These are phyloP conservation scores for Onthophagus sagittarius DNA, from an alignment of 2,888 invertebrate genomes.

Conservation along the genomic window DNA sequence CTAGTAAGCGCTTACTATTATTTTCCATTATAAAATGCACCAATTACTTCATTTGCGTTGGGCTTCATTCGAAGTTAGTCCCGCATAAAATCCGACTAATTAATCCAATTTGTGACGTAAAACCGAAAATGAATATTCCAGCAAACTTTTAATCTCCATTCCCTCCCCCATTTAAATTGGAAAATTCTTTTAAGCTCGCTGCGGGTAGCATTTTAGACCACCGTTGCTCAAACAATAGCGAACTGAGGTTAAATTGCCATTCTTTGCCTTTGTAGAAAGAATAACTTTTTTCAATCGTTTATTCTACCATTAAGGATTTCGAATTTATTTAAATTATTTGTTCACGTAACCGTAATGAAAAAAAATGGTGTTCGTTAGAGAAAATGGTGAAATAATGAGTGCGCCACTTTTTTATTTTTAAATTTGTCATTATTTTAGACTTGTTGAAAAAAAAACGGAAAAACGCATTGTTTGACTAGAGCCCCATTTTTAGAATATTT, in stretches of 20 bases:
- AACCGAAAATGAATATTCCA: constrained; percentile 4
- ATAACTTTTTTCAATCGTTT: background rate
- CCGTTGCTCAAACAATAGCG: constrained; percentile 7
- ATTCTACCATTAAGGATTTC: background rate
- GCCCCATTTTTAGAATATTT: too few species aligned
- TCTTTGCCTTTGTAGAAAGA: background rate
- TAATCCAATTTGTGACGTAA: constrained; percentile 2
- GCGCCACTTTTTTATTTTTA: too few species aligned
- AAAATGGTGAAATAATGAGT: too few species aligned
- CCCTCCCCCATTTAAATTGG: background rate
- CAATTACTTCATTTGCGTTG: background rate
- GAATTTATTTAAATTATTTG: background rate
- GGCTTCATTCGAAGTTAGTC: background rate
- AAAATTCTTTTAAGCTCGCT: constrained; percentile 3
- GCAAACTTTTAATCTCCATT: background rate
- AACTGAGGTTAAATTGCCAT: constrained; percentile 18
- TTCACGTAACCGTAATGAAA: background rate
- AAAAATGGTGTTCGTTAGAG: too few species aligned
- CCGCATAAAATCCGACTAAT: background rate
- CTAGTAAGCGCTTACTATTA: background rate
- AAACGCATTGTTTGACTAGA: too few species aligned
- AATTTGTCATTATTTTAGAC: too few species aligned
- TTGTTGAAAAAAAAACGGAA: too few species aligned
- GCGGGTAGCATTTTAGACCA: background rate
- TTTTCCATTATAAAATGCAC: background rate